phyloP scores from a whole-genome alignment of 2,113 vertebrate genomes.

The Tachycineta bicolor region DNA sequence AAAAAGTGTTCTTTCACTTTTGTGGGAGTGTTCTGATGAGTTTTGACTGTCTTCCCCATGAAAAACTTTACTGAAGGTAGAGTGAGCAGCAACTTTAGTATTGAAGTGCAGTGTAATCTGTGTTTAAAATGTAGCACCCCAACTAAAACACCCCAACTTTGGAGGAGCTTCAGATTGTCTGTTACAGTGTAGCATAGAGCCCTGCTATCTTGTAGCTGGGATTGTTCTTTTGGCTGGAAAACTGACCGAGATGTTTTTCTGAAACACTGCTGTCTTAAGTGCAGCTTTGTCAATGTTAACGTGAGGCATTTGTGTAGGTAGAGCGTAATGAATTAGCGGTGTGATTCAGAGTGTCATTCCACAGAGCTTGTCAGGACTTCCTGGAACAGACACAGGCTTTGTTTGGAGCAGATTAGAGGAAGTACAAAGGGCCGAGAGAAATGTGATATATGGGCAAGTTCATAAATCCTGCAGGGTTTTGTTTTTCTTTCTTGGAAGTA shows the following conservation, averaged over 20 bases:
- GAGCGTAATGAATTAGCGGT: background rate
- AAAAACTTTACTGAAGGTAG: background rate
- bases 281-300: background rate
- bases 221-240: background rate
- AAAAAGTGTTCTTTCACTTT: background rate
- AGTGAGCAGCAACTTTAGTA: background rate
- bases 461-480: conserved; percentile 25
- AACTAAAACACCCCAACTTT: background rate
- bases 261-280: background rate
- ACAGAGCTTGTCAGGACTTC: conserved; percentile 46
- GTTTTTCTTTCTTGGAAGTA: conserved; percentile 40
- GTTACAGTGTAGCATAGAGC: background rate
- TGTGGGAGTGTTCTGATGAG: background rate
- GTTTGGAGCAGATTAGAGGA: conserved; percentile 35
- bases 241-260: background rate
- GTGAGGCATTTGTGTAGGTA: background rate
- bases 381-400: conserved; percentile 19
- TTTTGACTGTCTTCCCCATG: background rate
- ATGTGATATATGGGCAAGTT: background rate
- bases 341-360: conserved; percentile 25
- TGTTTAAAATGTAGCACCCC: background rate
- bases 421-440: conserved; percentile 6
- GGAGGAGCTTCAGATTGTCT: background rate
- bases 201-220: background rate
- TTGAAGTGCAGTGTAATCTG: background rate